These are phyloP conservation scores for Seira ritae DNA, from an alignment of 2,888 invertebrate species.

Conservation along the genomic window DNA sequence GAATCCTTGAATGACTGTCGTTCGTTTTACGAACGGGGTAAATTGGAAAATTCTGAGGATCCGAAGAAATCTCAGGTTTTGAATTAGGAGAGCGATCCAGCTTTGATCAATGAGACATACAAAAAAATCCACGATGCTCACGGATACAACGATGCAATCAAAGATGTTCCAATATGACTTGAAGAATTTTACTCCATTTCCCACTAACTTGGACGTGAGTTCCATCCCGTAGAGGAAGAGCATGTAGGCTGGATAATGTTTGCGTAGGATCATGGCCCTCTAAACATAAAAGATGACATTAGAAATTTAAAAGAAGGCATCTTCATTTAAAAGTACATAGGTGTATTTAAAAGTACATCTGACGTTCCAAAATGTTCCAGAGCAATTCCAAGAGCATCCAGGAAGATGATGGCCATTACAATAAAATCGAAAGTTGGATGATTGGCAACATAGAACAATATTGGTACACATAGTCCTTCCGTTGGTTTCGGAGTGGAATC, in stretches of 20 bases:
- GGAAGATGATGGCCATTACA: conserved; percentile 32
- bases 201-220: conserved; percentile 26
- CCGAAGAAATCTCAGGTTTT: conserved; percentile 46
- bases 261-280: conserved; percentile 44
- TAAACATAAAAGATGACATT: conserved; percentile 14
- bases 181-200: conserved; percentile 47
- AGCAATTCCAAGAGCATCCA: conserved; percentile 49
- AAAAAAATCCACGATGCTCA: conserved; percentile 25
- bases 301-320: background rate
- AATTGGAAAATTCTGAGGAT: conserved; percentile 50
- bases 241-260: conserved; percentile 55
- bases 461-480: conserved; percentile 50
- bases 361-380: conserved; percentile 44
- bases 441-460: conserved; percentile 44
- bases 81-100: conserved; percentile 17
- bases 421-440: conserved; percentile 41
- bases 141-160: conserved; percentile 25
- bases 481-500: conserved; percentile 21
- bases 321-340: too few relatives aligned
- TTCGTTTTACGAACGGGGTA: conserved; percentile 15
- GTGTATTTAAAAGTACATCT: too few relatives aligned
- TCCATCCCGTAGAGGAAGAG: conserved; percentile 43
- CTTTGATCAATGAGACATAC: too few relatives aligned
- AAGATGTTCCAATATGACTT: conserved; percentile 48
- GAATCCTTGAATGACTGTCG: background rate